Evolutionary conservation across 35 echinoderm and acorn worm genomes (phyloP).

Genomic region (Heliocidaris erythrogramma): DNA sequence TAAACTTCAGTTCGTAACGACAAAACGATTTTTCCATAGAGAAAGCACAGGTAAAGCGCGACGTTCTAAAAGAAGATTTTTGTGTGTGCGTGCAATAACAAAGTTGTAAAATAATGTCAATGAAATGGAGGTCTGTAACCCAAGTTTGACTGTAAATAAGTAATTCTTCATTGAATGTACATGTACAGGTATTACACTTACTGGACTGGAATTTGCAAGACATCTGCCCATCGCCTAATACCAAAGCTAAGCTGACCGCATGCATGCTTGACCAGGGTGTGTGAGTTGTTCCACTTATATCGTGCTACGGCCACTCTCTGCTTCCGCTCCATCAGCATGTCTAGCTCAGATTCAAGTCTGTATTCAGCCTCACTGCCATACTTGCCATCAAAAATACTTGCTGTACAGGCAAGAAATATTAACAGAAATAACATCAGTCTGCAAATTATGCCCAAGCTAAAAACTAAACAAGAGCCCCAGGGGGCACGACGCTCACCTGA

Average conservation of each 20-base stretch:
- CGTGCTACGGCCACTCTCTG: constrained; percentile 85
- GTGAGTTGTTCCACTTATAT: constrained; percentile 94
- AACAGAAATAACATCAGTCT: not conserved
- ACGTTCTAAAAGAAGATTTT: no score
- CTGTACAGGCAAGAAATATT: constrained; percentile 50
- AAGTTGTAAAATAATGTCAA: no score
- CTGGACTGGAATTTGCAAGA: constrained; percentile 59
- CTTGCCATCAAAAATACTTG: constrained; percentile 91
- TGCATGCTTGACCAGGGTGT: constrained; percentile 77
- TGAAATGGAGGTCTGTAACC: no score
- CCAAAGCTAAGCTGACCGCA: constrained; percentile 81
- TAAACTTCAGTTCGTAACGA: no score
- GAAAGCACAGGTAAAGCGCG: no score
- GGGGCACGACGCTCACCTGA: no score
- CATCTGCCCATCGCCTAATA: constrained; percentile 83
- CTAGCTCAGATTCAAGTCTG: constrained; percentile 84
- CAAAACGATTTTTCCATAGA: no score
- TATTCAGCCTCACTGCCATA: constrained; percentile 94
- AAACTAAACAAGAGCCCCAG: no score
- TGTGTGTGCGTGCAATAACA: no score
- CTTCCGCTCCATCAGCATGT: constrained; percentile 76
- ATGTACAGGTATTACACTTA: constrained; percentile 35
- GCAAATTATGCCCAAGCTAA: no score
- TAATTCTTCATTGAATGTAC: no score
- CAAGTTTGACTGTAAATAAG: no score